phyloP scores from a whole-genome alignment of 2,113 vertebrate genomes.

The Zingel zingel region DNA sequence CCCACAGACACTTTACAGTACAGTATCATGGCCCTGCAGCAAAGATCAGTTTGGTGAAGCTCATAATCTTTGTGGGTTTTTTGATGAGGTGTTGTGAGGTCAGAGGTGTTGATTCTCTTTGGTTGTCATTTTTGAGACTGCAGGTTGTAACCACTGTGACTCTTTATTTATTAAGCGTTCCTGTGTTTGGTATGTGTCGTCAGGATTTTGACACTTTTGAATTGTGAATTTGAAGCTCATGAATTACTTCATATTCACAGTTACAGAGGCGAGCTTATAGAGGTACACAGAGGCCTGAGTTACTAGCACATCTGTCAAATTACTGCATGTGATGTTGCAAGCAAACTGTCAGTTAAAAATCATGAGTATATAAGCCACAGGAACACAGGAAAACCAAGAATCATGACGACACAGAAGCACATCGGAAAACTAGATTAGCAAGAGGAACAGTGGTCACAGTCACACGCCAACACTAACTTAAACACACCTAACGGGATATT shows the following conservation, averaged over 20 bases:
- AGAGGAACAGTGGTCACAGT: slow-evolving; percentile 21
- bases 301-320: slow-evolving; percentile 22
- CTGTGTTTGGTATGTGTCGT: background rate
- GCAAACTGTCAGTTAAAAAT: background rate
- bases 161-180: background rate
- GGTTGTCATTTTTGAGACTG: background rate
- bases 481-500: slow-evolving; percentile 13
- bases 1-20: background rate
- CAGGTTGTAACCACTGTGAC: background rate
- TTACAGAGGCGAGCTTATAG: background rate
- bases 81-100: background rate
- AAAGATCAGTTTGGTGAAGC: background rate
- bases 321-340: background rate
- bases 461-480: background rate
- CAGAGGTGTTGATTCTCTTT: slow-evolving; percentile 11
- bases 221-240: no score
- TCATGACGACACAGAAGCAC: slow-evolving; percentile 28
- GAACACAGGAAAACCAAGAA: slow-evolving; percentile 36
- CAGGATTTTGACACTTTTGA: background rate
- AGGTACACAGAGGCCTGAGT: background rate
- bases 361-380: slow-evolving; percentile 11
- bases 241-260: background rate
- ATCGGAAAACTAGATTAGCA: slow-evolving; percentile 30
- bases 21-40: background rate
- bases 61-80: background rate